Conservation (phyloP, 2,797 vertebrate species). For the Gallinago solitaria region DNA sequence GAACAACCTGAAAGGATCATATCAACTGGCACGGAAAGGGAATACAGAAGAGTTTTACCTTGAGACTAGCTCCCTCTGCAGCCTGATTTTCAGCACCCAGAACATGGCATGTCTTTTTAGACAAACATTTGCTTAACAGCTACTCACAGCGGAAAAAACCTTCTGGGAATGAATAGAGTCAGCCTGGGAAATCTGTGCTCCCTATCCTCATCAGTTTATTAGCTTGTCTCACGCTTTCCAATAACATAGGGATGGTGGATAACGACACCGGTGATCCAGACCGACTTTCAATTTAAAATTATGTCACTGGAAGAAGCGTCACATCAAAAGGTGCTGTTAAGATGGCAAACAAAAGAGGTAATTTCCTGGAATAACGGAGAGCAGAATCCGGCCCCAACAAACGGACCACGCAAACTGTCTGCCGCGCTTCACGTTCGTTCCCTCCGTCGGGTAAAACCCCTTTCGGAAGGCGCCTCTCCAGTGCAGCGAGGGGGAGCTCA, state of each 20-base stretch:
- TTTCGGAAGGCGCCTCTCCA: rapidly evolving
- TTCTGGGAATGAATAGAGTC: background rate
- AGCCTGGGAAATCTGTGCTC: background rate
- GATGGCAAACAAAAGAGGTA: no score
- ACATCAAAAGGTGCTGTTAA: background rate
- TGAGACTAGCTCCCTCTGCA: conserved; percentile 52
- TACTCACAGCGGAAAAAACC: background rate
- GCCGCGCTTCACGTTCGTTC: rapidly evolving
- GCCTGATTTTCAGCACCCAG: background rate
- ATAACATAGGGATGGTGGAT: rapidly evolving
- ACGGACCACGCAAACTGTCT: rapidly evolving
- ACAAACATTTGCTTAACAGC: background rate
- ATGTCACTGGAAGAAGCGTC: background rate
- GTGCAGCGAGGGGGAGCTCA: rapidly evolving
- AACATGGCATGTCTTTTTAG: rapidly evolving
- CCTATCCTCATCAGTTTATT: background rate
- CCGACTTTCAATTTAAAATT: background rate
- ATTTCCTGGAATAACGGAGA: background rate
- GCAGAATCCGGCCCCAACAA: background rate
- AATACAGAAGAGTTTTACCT: background rate
- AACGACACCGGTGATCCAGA: background rate
- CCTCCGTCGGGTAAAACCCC: background rate
- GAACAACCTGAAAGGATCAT: background rate
- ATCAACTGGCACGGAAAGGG: background rate
- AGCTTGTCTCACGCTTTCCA: background rate